Percentiles rank a stretch among this genome's conserved stretches.
These are phyloP conservation scores for Nasonia oneida DNA, from an alignment of 2,888 invertebrate genomes.

Conservation along the genomic window DNA sequence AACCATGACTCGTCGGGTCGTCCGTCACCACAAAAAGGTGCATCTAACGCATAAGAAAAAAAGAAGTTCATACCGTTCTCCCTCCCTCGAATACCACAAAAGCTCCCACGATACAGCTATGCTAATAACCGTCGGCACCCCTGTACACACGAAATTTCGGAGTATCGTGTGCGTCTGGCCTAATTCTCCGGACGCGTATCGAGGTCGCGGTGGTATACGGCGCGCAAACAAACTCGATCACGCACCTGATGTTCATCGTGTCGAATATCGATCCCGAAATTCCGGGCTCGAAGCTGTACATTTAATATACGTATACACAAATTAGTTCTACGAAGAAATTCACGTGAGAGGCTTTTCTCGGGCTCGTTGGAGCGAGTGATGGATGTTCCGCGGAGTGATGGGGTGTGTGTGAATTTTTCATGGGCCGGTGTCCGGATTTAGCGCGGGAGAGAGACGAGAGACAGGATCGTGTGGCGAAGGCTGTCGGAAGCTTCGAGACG, in stretches of 20 bases:
- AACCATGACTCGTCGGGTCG: slow-evolving; percentile 25
- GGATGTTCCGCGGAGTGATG: background rate
- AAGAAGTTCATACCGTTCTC: background rate
- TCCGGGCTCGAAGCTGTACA: background rate
- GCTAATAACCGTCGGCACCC: background rate
- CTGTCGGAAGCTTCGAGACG: background rate
- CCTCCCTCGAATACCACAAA: background rate
- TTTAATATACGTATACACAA: background rate
- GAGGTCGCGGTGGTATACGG: background rate
- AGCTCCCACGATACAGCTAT: background rate
- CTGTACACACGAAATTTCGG: background rate
- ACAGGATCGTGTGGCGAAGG: background rate
- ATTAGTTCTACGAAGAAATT: background rate
- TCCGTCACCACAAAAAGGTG: background rate
- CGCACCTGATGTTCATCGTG: background rate
- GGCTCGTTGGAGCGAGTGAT: background rate
- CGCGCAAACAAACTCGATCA: background rate
- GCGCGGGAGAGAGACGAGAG: background rate
- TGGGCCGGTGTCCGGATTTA: background rate
- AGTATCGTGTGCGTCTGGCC: slow-evolving; percentile 5
- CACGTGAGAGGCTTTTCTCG: background rate
- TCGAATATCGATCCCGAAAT: slow-evolving; percentile 22
- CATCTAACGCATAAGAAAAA: background rate
- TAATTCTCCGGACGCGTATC: background rate
- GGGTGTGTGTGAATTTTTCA: background rate